Conservation (phyloP, 2,888 invertebrate species). For the Lasioglossum morio region DNA sequence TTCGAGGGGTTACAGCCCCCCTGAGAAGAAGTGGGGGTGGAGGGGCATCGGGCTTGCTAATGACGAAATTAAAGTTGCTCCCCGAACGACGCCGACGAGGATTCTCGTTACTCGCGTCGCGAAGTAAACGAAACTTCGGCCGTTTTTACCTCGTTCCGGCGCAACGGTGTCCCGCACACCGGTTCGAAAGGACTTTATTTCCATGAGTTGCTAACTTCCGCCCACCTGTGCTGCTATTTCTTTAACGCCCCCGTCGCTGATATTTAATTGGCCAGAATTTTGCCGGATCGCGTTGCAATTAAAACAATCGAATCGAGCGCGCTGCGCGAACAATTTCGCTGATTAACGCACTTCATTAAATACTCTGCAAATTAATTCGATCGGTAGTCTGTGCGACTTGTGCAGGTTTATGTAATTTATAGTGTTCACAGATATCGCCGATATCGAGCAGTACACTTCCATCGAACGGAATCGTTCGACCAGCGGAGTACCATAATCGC, state of each 20-base stretch:
- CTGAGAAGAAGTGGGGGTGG: background rate
- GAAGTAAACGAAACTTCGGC: slow-evolving; percentile 18
- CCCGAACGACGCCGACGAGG: slow-evolving; percentile 34
- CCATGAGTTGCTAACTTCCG: background rate
- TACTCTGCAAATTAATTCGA: background rate
- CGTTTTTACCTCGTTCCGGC: background rate
- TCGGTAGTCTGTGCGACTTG: background rate
- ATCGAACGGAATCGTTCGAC: background rate
- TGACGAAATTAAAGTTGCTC: slow-evolving; percentile 53
- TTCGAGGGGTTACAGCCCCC: background rate
- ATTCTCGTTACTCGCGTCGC: slow-evolving; percentile 42
- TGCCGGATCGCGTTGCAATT: background rate
- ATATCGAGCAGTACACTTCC: background rate
- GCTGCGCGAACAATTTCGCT: background rate
- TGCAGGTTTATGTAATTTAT: background rate
- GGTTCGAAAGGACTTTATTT: background rate
- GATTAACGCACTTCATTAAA: background rate
- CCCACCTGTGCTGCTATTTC: background rate
- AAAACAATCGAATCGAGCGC: background rate
- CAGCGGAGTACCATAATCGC: background rate
- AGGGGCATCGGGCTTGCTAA: slow-evolving; percentile 26
- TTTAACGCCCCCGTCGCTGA: background rate
- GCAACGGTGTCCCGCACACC: background rate
- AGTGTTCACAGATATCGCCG: background rate
- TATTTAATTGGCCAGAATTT: background rate